Conservation (phyloP, 2,797 vertebrate species). For the Muscicapa striata region DNA sequence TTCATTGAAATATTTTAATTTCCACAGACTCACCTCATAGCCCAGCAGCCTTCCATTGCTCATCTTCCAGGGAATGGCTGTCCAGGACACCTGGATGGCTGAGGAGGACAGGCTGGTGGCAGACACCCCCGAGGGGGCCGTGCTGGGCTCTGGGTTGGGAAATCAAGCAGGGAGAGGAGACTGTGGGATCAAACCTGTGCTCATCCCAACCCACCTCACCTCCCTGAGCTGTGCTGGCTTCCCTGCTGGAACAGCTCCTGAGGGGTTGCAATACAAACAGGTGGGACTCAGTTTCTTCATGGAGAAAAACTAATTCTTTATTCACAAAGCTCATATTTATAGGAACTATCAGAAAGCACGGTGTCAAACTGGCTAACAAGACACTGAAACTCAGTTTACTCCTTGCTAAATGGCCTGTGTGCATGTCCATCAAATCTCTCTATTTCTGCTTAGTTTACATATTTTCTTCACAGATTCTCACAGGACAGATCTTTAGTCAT, state of each 20-base stretch:
- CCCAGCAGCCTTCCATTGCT: conserved; percentile 89
- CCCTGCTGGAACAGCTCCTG: background rate
- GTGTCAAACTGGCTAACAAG: too few relatives aligned
- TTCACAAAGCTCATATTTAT: background rate
- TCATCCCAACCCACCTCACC: background rate
- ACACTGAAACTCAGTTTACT: background rate
- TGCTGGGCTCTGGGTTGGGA: conserved; percentile 83
- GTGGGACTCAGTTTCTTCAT: background rate
- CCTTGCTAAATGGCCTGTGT: background rate
- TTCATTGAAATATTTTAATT: background rate
- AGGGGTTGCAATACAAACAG: background rate
- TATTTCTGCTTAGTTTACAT: background rate
- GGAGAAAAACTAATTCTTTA: background rate
- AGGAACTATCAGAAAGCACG: background rate
- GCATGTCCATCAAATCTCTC: background rate
- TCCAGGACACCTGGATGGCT: conserved; percentile 90
- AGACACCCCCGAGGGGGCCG: conserved; percentile 81
- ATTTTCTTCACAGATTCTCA: background rate
- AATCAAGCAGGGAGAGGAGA: background rate
- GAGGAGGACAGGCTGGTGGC: conserved; percentile 88
- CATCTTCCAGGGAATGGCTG: conserved; percentile 78
- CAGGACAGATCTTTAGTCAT: background rate
- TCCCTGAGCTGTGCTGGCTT: background rate
- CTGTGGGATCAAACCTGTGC: background rate
- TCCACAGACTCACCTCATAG: conserved; percentile 85